Percentiles rank a stretch among this genome's conserved stretches.
Evolutionary conservation across 1,140 invertebrate genomes (phyloP).

Genomic region (Danaus plexippus): DNA sequence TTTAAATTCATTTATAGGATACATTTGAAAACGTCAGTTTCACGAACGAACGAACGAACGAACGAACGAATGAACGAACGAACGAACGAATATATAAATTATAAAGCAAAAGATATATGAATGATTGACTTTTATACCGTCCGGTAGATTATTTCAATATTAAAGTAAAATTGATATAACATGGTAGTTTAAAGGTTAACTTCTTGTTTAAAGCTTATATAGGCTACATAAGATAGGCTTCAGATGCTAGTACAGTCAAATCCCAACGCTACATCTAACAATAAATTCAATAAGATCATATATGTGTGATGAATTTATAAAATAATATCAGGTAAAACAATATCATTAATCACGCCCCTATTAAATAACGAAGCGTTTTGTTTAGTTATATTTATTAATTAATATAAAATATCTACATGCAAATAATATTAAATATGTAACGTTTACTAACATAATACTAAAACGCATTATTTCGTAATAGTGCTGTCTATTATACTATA

Average conservation of each 20-base stretch:
- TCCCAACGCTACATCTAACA: constrained; percentile 28
- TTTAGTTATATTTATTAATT: too few species aligned
- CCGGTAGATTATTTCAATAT: too few species aligned
- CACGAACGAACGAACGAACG: too few species aligned
- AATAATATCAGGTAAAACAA: constrained; percentile 22
- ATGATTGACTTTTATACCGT: too few species aligned
- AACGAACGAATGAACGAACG: too few species aligned
- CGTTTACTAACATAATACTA: constrained; percentile 46
- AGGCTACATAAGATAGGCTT: constrained; percentile 9
- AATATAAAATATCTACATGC: too few species aligned
- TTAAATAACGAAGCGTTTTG: constrained; percentile 21
- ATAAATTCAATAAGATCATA: constrained; percentile 17
- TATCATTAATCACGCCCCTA: constrained; percentile 29
- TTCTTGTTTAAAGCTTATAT: constrained; percentile 35
- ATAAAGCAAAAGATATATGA: too few species aligned
- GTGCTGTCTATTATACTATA: too few species aligned
- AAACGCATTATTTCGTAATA: constrained; percentile 45
- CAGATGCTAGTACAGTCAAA: constrained; percentile 21
- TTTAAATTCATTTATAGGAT: constrained; percentile 17
- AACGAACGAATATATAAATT: too few species aligned
- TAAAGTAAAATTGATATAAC: too few species aligned
- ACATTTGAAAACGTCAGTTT: neutral
- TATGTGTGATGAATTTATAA: constrained; percentile 14
- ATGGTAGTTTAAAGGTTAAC: constrained; percentile 10
- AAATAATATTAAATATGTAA: constrained; percentile 30